Evolutionary conservation across 2,888 invertebrate species (phyloP).

Genomic region (Endotricha flammealis): DNA sequence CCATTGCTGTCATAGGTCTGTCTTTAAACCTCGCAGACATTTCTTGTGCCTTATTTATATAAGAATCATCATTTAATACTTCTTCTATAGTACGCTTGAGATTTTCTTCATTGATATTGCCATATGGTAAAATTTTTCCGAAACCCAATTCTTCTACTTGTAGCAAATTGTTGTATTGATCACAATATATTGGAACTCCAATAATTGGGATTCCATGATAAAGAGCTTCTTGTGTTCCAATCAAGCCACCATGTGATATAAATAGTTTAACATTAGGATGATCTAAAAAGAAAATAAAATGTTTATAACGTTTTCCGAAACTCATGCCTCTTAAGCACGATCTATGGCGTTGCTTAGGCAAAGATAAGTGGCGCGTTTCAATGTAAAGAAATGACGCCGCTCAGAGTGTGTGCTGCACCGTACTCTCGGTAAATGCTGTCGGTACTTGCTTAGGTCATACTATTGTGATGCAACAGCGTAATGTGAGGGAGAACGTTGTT

Average conservation of each 20-base stretch:
- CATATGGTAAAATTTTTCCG: conserved; percentile 59
- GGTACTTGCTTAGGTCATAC: no score
- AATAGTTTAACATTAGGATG: conserved; percentile 79
- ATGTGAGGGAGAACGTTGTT: no score
- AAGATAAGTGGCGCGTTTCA: no score
- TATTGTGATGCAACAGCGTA: no score
- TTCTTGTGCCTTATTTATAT: conserved; percentile 45
- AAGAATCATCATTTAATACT: conserved; percentile 53
- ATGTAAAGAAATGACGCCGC: no score
- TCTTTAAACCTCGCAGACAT: conserved; percentile 70
- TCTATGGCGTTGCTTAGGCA: no score
- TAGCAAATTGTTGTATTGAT: conserved; percentile 71
- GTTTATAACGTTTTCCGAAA: no score
- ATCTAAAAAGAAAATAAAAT: conserved; percentile 43
- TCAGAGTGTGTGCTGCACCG: no score
- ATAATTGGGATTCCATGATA: conserved; percentile 78
- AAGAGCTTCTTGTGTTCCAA: conserved; percentile 80
- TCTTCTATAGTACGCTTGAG: conserved; percentile 47
- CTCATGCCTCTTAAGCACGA: no score
- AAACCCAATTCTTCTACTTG: conserved; percentile 56
- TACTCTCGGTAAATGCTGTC: no score
- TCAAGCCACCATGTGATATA: conserved; percentile 82
- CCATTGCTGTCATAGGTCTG: conserved; percentile 67
- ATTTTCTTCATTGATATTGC: conserved; percentile 57
- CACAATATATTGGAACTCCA: conserved; percentile 70